Evolutionary conservation across 1,140 invertebrate species (phyloP), one percentile per base, ranked within the genome.

Genomic region (Drosophila eugracilis): DNA sequence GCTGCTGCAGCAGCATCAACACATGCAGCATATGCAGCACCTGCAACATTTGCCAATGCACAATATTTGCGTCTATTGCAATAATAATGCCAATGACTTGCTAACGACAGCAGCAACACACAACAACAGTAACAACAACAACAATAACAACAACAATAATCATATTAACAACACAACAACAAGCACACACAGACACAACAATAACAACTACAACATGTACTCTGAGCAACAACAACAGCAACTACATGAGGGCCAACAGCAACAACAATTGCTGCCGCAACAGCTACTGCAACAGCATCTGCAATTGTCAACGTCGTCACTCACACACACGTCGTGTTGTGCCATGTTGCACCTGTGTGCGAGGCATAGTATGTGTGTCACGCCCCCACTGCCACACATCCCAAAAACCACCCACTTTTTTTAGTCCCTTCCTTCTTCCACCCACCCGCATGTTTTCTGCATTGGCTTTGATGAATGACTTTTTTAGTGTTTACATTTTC

Each of bases 321-420:
- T 73, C 48, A 52, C 70, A 73, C 70, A 73, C 57, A 73, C 70
- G 34, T 63, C 70, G 66, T 91, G 90, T 86, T 81, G 78, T 91
- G 84, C 59, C 57, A 78, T 91, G 85, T 66, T 91, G 89, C 90
- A 89, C 69, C 88, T 91, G 60, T 89, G 83, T 91, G 74, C 73
- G 62, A 86, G 86, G 79, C 80, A 91, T 90, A 91, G 90, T 91
- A 91, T 90, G 90, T 91, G 70, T 62, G 45, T 53, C 48, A 12
- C 53, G 45, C 65, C 48, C 9, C 53, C 41, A 30, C 44, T n/a
- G 10, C 50, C 21, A n/a, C n/a, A n/a, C n/a, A n/a, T n/a, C 36
- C 21, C 10, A 4, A 9, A 42, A n/a, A 7, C 15, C 59, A 17
- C 42, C 3, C 1, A 9, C n/a, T 1, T 22, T 2, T 6, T 45